Conservation (phyloP, 2,888 invertebrate species). For the Pyrgus malvae region DNA sequence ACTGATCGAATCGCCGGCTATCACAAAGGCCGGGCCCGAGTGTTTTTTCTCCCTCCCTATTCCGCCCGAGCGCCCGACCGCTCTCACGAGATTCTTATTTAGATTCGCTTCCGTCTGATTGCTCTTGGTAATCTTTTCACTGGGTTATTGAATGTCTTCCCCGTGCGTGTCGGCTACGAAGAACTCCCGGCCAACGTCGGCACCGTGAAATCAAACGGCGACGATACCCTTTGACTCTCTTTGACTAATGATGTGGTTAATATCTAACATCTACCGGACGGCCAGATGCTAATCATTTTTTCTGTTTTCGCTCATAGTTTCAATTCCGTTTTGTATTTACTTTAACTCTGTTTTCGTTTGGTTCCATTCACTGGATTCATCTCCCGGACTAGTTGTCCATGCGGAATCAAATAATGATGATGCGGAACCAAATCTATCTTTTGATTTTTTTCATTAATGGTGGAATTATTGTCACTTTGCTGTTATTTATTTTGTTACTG, state of each 20-base stretch:
- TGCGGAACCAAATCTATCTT: too few relatives aligned
- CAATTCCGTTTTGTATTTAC: too few relatives aligned
- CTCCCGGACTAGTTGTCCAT: too few relatives aligned
- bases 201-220: conserved; percentile 52
- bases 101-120: conserved; percentile 82
- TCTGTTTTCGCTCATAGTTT: too few relatives aligned
- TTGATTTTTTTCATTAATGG: too few relatives aligned
- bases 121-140: conserved; percentile 82
- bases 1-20: conserved; percentile 71
- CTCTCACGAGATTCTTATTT: conserved; percentile 81
- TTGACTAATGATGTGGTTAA: neutral
- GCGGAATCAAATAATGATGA: too few relatives aligned
- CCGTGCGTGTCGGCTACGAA: conserved; percentile 70
- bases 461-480: too few relatives aligned
- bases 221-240: conserved; percentile 54
- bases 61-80: conserved; percentile 63
- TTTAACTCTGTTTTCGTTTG: too few relatives aligned
- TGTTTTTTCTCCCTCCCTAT: conserved; percentile 65
- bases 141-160: conserved; percentile 80
- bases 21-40: conserved; percentile 71
- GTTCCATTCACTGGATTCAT: too few relatives aligned
- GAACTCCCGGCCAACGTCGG: conserved; percentile 52
- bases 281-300: too few relatives aligned
- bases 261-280: too few relatives aligned
- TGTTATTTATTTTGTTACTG: too few relatives aligned